These are phyloP conservation scores for Eupithecia insigniata DNA, from an alignment of 2,888 invertebrate species.

Conservation along the genomic window DNA sequence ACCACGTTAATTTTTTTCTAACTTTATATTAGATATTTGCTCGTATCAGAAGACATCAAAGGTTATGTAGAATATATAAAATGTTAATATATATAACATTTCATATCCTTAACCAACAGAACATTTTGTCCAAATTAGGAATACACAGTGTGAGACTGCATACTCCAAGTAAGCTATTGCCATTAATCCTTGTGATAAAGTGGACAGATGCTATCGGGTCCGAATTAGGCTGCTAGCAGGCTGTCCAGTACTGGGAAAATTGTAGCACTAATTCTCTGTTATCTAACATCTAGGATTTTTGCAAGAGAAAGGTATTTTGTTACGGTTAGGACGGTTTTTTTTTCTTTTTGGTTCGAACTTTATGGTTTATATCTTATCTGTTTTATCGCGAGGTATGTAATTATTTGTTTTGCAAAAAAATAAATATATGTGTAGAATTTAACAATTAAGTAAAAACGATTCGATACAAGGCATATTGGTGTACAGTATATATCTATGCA, in stretches of 20 bases:
- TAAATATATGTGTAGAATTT: too few species aligned
- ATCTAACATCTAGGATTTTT: constrained; percentile 23
- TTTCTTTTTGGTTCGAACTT: not conserved
- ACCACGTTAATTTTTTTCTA: too few species aligned
- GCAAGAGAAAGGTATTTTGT: constrained; percentile 10
- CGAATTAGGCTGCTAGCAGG: constrained; percentile 33
- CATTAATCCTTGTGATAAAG: constrained; percentile 43
- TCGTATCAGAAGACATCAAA: too few species aligned
- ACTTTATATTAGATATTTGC: too few species aligned
- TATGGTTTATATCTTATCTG: not conserved
- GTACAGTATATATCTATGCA: too few species aligned
- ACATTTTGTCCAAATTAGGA: not conserved
- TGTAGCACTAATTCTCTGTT: constrained; percentile 34
- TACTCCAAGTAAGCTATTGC: constrained; percentile 17
- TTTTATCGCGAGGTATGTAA: too few species aligned
- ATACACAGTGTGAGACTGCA: constrained; percentile 34
- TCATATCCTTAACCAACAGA: not conserved
- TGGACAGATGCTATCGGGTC: constrained; percentile 33
- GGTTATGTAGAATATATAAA: too few species aligned
- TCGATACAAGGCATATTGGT: too few species aligned
- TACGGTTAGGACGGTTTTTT: not conserved
- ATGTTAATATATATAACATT: too few species aligned
- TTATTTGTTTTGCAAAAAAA: too few species aligned
- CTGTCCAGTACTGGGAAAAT: constrained; percentile 35
- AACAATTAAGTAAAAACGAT: too few species aligned